Evolutionary conservation across 2,888 invertebrate genomes (phyloP).

Genomic region (Biston betularia): DNA sequence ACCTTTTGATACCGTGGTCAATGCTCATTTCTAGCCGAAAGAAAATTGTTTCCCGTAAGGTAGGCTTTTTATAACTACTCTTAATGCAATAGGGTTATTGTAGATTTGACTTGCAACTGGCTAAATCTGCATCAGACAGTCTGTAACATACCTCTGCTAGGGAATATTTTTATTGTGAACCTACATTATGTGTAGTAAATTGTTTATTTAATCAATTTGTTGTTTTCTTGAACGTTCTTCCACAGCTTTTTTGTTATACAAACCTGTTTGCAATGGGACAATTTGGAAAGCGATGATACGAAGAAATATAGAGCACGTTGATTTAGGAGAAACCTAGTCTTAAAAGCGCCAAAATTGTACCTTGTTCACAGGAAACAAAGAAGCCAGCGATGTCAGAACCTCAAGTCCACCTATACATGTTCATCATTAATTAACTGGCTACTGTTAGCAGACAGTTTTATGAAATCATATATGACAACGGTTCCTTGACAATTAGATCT

Average conservation of each 20-base stretch:
- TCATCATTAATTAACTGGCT: too few species aligned
- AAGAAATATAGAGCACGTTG: too few species aligned
- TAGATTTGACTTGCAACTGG: slow-evolving; percentile 55
- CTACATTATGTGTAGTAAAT: slow-evolving; percentile 86
- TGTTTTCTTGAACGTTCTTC: slow-evolving; percentile 63
- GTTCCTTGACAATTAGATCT: too few species aligned
- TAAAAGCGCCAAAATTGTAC: too few species aligned
- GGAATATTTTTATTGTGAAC: slow-evolving; percentile 84
- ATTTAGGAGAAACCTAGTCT: too few species aligned
- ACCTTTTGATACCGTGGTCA: background rate
- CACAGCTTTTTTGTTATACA: background rate
- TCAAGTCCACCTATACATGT: too few species aligned
- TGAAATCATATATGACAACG: too few species aligned
- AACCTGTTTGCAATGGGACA: too few species aligned
- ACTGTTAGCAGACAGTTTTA: too few species aligned
- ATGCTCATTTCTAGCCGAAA: slow-evolving; percentile 5
- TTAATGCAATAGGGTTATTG: slow-evolving; percentile 46
- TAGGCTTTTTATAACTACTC: slow-evolving; percentile 14
- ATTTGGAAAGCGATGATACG: too few species aligned
- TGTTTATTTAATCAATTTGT: slow-evolving; percentile 82
- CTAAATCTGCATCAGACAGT: slow-evolving; percentile 83
- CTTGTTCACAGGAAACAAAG: too few species aligned
- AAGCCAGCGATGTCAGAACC: too few species aligned
- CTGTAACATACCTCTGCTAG: slow-evolving; percentile 80
- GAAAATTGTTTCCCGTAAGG: slow-evolving; percentile 5